A percentile compares a stretch with the other conserved stretches of the same genome.
Conservation (phyloP, 1,140 invertebrate genomes). For the Pseudomyrmex sp. region DNA sequence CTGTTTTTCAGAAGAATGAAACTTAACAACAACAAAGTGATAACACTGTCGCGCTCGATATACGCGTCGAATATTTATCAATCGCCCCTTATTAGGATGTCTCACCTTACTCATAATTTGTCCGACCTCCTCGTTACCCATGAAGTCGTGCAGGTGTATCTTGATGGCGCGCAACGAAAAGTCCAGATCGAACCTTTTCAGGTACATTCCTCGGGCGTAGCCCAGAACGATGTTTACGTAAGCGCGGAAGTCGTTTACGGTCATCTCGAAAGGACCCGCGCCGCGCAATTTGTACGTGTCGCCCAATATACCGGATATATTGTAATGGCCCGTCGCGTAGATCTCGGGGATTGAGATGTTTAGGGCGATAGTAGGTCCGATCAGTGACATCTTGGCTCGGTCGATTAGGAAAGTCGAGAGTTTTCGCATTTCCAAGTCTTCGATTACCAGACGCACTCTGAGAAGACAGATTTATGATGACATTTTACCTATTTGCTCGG, state of each 20-base stretch:
- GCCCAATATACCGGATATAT: constrained; percentile 79
- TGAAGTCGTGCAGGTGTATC: constrained; percentile 79
- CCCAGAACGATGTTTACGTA: constrained; percentile 81
- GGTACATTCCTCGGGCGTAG: constrained; percentile 80
- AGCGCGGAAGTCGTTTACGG: constrained; percentile 75
- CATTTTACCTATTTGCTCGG: not conserved
- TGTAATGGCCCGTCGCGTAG: constrained; percentile 77
- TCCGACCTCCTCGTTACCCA: constrained; percentile 76
- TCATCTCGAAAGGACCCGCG: constrained; percentile 74
- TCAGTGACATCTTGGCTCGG: constrained; percentile 79
- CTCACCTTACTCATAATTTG: constrained; percentile 79
- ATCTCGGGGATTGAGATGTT: constrained; percentile 79
- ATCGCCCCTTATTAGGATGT: not conserved
- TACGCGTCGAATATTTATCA: not conserved
- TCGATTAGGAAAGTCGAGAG: constrained; percentile 80
- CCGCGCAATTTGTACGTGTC: constrained; percentile 74
- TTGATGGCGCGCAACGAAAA: constrained; percentile 76
- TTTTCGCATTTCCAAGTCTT: constrained; percentile 73
- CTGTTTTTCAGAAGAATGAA: too few species aligned
- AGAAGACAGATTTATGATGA: constrained; percentile 34
- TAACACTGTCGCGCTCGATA: too few species aligned
- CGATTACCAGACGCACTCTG: constrained; percentile 75
- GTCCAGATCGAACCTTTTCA: constrained; percentile 82
- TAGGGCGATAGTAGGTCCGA: constrained; percentile 79
- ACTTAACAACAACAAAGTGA: too few species aligned